Conservation (phyloP, 2,113 vertebrate species). For the Mus pahari region DNA sequence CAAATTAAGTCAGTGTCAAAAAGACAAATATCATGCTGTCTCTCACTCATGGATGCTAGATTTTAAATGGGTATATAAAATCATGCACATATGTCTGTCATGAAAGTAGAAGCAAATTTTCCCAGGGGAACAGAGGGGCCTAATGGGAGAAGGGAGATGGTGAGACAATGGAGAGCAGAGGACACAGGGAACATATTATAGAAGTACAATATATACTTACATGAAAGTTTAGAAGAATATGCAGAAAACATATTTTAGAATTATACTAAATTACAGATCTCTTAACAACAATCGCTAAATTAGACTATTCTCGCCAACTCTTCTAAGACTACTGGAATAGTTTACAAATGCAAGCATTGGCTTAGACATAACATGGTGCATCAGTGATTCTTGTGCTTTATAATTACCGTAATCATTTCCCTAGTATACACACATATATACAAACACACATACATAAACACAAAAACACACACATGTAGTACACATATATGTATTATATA, state of each 20-base stretch:
- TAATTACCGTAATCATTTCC: slow-evolving; percentile 30
- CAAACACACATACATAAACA: too few species aligned
- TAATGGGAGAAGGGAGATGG: neutral
- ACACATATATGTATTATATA: too few species aligned
- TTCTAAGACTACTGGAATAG: neutral
- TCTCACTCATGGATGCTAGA: neutral
- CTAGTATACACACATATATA: neutral
- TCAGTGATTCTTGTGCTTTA: neutral
- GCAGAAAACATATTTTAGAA: neutral
- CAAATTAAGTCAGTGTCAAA: neutral
- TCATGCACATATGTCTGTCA: neutral
- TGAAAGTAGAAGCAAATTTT: neutral
- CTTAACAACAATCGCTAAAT: slow-evolving; percentile 4
- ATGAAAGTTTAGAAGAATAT: neutral
- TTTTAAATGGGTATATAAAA: neutral
- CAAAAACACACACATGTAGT: too few species aligned
- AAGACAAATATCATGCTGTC: neutral
- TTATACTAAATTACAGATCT: neutral
- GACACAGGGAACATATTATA: neutral
- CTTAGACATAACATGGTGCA: neutral
- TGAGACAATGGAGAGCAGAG: neutral
- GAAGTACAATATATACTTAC: neutral
- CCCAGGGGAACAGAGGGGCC: neutral
- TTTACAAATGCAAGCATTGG: neutral
- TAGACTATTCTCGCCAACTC: neutral